Evolutionary conservation across 2,113 vertebrate genomes (phyloP), one percentile per base, ranked within the genome.

Genomic region (Xiphorhynchus elegans): DNA sequence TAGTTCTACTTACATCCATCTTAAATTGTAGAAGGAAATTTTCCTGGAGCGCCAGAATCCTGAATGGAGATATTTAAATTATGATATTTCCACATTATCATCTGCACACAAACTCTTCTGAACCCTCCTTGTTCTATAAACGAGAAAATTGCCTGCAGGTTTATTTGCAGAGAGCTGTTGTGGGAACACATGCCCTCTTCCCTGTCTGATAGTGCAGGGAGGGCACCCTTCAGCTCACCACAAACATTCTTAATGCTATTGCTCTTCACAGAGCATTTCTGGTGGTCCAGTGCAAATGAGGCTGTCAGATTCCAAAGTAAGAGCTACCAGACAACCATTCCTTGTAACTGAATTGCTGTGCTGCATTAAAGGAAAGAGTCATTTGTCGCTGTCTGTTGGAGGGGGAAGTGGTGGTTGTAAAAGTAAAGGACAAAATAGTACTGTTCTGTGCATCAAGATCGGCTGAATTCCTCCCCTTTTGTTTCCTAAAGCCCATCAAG

Each of bases 11-110:
- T 97, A 99, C 99, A 95, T 99, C 99, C 97, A 99, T 98, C 92
- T 98, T 97, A 96, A 99, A 99, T 63, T 99, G 99, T 47, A 99
- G 98, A 94, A 99, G 98, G 90, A 99, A 99, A 97, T 99, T 99
- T 95, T 99, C 99, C 85, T 99, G 98, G 58, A 99, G 98, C 3
- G 98, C 98, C 97, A 99, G 97, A 93, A 99, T 99, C 97, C 99
- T 99, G 84, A 75, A 96, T 9, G 31, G 79, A 86, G 72, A 95
- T 64, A 93, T 84, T 56, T 76, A 89, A 63, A 76, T 94, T 66
- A 88, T 7, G 4, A 77, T 80, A 40, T 75, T 93, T 33, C 87
- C 0, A 1, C 16, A 66, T 83, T 53, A 33, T 73, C 33, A 28
- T 53, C 55, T 63, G 29, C 44, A 83, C 40, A 47, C 10, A 37